These are phyloP conservation scores for Cromileptes altivelis DNA, from an alignment of 2,113 vertebrate genomes.

Conservation along the genomic window DNA sequence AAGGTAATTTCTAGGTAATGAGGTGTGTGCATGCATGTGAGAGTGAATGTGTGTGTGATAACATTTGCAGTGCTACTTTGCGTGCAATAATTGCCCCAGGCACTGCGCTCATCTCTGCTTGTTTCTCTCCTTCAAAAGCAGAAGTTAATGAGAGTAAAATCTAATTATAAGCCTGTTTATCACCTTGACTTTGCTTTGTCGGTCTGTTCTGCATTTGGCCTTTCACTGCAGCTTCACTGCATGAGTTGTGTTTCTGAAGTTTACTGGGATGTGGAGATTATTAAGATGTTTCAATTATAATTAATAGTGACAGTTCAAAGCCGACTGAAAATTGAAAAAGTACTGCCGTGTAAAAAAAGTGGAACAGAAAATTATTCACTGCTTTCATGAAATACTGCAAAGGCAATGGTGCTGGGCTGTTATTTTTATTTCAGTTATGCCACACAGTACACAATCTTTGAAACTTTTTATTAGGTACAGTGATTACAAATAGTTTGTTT, in stretches of 20 bases:
- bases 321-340: neutral
- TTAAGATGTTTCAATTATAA: constrained; percentile 36
- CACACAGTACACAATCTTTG: too few species aligned
- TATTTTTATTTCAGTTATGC: neutral
- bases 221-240: constrained; percentile 16
- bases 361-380: neutral
- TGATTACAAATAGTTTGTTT: neutral
- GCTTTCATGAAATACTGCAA: neutral
- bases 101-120: constrained; percentile 53
- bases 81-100: constrained; percentile 37
- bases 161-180: constrained; percentile 68
- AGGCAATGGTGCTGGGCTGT: neutral
- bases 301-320: constrained; percentile 27
- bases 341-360: neutral
- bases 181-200: constrained; percentile 49
- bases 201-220: constrained; percentile 25
- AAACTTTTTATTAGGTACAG: too few species aligned
- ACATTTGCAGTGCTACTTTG: constrained; percentile 32
- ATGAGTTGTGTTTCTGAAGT: constrained; percentile 25
- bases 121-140: constrained; percentile 62
- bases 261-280: constrained; percentile 10
- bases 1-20: constrained; percentile 67
- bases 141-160: constrained; percentile 67
- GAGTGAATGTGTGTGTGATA: constrained; percentile 44
- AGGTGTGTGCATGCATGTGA: constrained; percentile 46